Conservation (phyloP, 1,140 invertebrate genomes). For the Tetragonula clypearis region DNA sequence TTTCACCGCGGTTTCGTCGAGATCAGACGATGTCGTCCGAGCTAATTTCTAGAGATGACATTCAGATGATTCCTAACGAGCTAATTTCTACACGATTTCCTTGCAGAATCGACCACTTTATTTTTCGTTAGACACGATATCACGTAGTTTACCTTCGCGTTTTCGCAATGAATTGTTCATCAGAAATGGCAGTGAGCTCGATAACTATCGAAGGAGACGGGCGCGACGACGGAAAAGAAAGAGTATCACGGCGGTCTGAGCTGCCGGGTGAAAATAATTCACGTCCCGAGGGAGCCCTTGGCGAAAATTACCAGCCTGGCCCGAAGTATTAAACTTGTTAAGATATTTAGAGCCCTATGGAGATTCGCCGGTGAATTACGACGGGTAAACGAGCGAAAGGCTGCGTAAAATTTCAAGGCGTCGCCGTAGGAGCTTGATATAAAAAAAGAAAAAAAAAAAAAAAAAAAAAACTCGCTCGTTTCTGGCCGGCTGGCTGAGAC, state of each 20-base stretch:
- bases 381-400: constrained; percentile 20
- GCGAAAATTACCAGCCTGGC: constrained; percentile 53
- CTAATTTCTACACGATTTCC: too few relatives aligned
- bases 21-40: too few relatives aligned
- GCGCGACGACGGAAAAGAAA: not conserved
- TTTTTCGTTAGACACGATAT: not conserved
- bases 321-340: constrained; percentile 68
- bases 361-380: constrained; percentile 60
- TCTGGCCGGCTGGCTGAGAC: not conserved
- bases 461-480: not conserved
- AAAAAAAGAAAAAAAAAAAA: too few relatives aligned
- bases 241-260: constrained; percentile 26
- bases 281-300: constrained; percentile 53
- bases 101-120: too few relatives aligned
- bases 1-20: not conserved
- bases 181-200: not conserved
- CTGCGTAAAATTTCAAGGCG: constrained; percentile 55
- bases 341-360: constrained; percentile 65
- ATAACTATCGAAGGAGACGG: not conserved
- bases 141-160: too few relatives aligned
- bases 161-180: too few relatives aligned
- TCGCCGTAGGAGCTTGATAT: constrained; percentile 40
- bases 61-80: too few relatives aligned
- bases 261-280: constrained; percentile 56
- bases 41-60: too few relatives aligned